Percentiles rank a stretch among this genome's conserved stretches.
phyloP scores from a whole-genome alignment of 2,797 vertebrate genomes.

The Choloepus didactylus region DNA sequence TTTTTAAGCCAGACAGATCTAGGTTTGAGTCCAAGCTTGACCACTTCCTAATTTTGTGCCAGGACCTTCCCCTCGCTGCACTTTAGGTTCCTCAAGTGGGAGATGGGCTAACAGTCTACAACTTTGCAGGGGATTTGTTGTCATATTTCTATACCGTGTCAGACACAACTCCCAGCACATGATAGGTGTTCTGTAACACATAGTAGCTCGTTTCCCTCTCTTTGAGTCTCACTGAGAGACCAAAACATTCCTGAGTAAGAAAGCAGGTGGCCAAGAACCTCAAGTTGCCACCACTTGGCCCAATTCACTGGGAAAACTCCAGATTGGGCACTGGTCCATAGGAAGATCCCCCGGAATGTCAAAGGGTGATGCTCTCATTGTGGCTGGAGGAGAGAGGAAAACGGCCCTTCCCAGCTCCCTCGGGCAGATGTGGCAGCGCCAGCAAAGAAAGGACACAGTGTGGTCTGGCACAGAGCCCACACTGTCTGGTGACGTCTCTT shows the following conservation, averaged over 20 bases:
- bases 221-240: slow-evolving; percentile 2
- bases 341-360: neutral
- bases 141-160: neutral
- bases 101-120: slow-evolving; percentile 6
- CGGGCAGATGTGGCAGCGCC: neutral
- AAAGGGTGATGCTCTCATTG: neutral
- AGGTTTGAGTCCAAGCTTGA: neutral
- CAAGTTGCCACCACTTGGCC: neutral
- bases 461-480: neutral
- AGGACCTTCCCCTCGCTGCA: neutral
- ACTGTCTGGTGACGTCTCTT: neutral
- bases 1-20: slow-evolving; percentile 23
- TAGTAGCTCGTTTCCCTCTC: neutral
- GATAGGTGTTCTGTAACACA: neutral
- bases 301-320: slow-evolving; percentile 40
- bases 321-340: neutral
- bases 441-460: neutral
- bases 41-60: neutral
- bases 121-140: neutral
- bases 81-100: slow-evolving; percentile 12
- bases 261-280: neutral
- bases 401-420: neutral
- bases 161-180: neutral
- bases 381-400: neutral
- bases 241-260: neutral